Conservation (phyloP, 2,797 vertebrate genomes). For the Acanthornis magna region DNA sequence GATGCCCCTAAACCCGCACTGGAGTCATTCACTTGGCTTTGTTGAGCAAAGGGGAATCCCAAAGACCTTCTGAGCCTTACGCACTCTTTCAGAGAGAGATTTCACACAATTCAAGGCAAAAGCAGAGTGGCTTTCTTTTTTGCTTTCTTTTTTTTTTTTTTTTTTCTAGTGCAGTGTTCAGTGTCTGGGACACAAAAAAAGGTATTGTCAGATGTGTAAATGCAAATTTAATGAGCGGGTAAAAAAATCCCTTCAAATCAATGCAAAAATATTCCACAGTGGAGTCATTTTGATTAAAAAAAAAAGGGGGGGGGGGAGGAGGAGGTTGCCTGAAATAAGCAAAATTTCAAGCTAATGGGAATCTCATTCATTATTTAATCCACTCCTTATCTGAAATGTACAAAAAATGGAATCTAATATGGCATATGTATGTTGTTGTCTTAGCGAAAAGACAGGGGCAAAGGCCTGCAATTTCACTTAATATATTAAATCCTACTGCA, state of each 20-base stretch:
- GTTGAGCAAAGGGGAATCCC: background rate
- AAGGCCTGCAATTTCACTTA: conserved; percentile 72
- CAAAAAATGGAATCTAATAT: conserved; percentile 77
- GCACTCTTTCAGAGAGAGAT: background rate
- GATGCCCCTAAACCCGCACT: background rate
- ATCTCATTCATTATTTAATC: conserved; percentile 82
- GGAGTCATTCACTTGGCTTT: background rate
- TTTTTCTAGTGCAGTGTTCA: background rate
- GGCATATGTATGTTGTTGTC: conserved; percentile 70
- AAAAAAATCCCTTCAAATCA: conserved; percentile 64
- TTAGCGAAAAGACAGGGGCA: conserved; percentile 65
- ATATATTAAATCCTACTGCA: conserved; percentile 74
- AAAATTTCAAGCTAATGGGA: conserved; percentile 76
- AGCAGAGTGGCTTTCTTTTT: background rate
- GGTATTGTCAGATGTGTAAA: conserved; percentile 38
- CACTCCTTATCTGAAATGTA: conserved; percentile 77
- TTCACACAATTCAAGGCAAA: background rate
- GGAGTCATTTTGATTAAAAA: conserved; percentile 74
- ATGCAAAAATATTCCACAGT: conserved; percentile 73
- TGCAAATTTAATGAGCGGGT: conserved; percentile 61
- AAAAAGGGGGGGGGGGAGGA: background rate
- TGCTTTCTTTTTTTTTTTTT: background rate
- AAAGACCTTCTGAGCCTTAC: fast-evolving
- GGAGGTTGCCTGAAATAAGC: conserved; percentile 73
- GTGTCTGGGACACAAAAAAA: background rate